A percentile compares a stretch with the other conserved stretches of the same genome.
phyloP scores from a whole-genome alignment of 2,113 vertebrate genomes.

The Trematocara unimaculatum region DNA sequence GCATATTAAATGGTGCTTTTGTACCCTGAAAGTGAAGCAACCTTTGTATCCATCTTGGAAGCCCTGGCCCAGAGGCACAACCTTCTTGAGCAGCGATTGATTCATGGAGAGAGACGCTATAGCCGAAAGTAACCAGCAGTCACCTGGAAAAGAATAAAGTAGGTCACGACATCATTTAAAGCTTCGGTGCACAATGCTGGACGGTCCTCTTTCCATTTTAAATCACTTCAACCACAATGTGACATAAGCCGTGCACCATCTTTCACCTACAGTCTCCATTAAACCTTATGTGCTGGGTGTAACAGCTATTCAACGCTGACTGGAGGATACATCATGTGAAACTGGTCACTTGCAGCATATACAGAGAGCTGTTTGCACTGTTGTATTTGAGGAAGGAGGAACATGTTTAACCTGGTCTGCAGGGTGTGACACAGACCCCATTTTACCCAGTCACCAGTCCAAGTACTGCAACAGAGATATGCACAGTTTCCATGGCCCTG shows the following conservation, averaged over 20 bases:
- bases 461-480: not conserved
- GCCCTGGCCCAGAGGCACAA: conserved; percentile 62
- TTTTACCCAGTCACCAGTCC: not conserved
- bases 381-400: not conserved
- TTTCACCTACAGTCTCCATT: not conserved
- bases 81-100: conserved; percentile 59
- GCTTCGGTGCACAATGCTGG: not conserved
- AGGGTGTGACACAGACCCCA: not conserved
- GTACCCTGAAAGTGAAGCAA: conserved; percentile 71
- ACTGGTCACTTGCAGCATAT: not conserved
- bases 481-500: not conserved
- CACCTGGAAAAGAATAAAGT: conserved; percentile 38
- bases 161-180: not conserved
- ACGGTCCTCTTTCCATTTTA: not conserved
- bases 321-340: not conserved
- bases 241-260: not conserved
- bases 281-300: not conserved
- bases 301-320: not conserved
- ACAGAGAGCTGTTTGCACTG: not conserved
- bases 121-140: conserved; percentile 77
- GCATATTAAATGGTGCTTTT: not conserved
- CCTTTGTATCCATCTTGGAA: conserved; percentile 68
- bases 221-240: not conserved
- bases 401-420: not conserved
- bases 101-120: conserved; percentile 69